These are phyloP conservation scores for Drosophila repleta DNA, from an alignment of 1,140 invertebrate genomes.

Conservation along the genomic window DNA sequence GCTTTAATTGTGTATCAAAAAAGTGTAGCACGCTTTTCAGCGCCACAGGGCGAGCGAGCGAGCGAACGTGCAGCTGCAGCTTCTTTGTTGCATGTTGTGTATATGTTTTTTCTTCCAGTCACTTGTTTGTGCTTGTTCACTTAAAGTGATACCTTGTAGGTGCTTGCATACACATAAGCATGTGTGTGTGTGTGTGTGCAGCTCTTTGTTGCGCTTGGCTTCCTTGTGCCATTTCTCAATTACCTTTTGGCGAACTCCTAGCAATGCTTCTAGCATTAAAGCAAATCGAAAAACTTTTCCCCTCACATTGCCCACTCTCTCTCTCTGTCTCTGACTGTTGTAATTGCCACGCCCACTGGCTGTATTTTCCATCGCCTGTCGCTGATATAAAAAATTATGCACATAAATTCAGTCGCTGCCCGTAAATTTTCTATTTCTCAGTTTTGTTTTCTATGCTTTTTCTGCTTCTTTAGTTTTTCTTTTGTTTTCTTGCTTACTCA, in stretches of 20 bases:
- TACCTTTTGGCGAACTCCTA: slow-evolving; percentile 41
- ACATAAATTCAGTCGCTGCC: slow-evolving; percentile 70
- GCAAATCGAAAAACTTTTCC: slow-evolving; percentile 40
- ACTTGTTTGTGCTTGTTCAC: slow-evolving; percentile 10
- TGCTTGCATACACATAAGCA: slow-evolving; percentile 33
- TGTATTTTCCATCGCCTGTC: slow-evolving; percentile 29
- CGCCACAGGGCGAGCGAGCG: slow-evolving; percentile 7
- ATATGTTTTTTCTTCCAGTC: slow-evolving; percentile 17
- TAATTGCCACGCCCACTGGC: slow-evolving; percentile 48
- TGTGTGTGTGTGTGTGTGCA: slow-evolving; percentile 7
- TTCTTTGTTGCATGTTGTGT: slow-evolving; percentile 26
- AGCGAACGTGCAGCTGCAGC: slow-evolving; percentile 3
- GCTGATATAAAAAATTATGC: slow-evolving; percentile 72
- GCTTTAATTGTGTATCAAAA: slow-evolving; percentile 50
- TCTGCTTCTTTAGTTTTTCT: slow-evolving; percentile 35
- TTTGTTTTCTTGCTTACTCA: slow-evolving; percentile 50
- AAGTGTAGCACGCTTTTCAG: slow-evolving; percentile 65
- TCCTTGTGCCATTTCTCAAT: slow-evolving; percentile 35
- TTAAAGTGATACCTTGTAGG: slow-evolving; percentile 44
- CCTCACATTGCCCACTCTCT: slow-evolving; percentile 1
- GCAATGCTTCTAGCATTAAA: slow-evolving; percentile 36
- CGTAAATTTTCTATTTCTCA: slow-evolving; percentile 54
- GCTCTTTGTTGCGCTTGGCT: not conserved
- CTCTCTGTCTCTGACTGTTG: not conserved
- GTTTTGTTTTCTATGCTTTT: slow-evolving; percentile 24